Evolutionary conservation across 2,888 invertebrate species (phyloP), one percentile per base, ranked within the genome.

Genomic region (Drosophila hamatofila): DNA sequence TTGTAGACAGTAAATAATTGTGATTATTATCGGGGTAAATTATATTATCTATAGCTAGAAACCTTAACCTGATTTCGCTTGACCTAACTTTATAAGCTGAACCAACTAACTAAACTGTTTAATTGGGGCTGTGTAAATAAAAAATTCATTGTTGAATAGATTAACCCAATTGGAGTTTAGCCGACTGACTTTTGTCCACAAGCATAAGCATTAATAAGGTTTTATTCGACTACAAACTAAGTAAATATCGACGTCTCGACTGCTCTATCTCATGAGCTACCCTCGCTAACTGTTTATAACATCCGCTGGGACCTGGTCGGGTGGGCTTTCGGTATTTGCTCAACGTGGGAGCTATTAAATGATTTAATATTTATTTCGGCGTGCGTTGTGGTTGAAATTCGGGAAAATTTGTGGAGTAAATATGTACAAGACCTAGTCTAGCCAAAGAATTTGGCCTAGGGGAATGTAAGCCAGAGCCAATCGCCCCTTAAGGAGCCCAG

Each of bases 141-240:
- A 23, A 33, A 52, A 35, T 11, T 35, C 21, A 52, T 35, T 21
- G 51, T 23, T 35, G 35, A 35, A 49, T 30, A 30, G 49, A 49
- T 33, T 21, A 49, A 21, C 14, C 56, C 48, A 76, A 64, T 74
- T 76, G 67, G 42, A 48, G 56, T 46, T 56, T 39, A 37, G 21
- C 39, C 46, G 42, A 39, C n/a, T 59, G 33, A 16, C 35, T 41
- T 30, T 27, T 48, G n/a, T 2, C 7, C 48, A 30, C n/a, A 21
- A 21, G 11, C 48, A 48, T 27, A 5, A 12, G 21, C 51, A 30
- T 51, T 35, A 51, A 23, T 14, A 27, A 48, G n/a, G 27, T 16
- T 25, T 16, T 16, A n/a, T n/a, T 30, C n/a, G 16, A n/a, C 48
- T 30, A 12, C n/a, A 18, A 18, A 48, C n/a, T 30, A 51, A 71